Percentiles rank a stretch among this genome's conserved stretches.
These are phyloP conservation scores for Apis cerana DNA, from an alignment of 1,140 invertebrate species.

Conservation along the genomic window DNA sequence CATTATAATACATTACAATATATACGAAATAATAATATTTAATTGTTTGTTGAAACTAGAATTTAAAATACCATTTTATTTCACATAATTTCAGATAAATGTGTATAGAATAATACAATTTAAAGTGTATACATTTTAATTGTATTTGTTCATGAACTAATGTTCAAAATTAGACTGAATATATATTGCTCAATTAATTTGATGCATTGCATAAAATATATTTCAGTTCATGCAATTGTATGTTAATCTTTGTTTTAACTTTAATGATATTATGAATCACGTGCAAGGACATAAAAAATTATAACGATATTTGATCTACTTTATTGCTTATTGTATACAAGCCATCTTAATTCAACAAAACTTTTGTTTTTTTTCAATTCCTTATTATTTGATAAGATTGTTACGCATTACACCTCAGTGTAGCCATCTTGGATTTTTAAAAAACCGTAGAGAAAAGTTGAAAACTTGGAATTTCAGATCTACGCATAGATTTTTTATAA, in stretches of 20 bases:
- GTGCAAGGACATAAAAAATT: not conserved
- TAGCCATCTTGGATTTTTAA: too few species aligned
- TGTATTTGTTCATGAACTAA: not conserved
- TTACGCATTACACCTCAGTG: not conserved
- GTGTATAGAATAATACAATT: not conserved
- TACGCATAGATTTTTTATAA: too few species aligned
- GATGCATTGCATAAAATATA: slow-evolving; percentile 2
- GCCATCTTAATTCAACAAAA: not conserved
- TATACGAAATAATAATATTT: not conserved
- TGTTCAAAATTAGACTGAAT: slow-evolving; percentile 1
- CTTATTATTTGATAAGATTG: not conserved
- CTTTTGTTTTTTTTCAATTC: not conserved
- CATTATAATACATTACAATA: too few species aligned
- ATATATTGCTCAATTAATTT: slow-evolving; percentile 22
- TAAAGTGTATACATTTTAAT: not conserved
- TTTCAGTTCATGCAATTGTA: not conserved
- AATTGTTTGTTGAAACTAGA: not conserved
- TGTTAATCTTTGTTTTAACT: not conserved
- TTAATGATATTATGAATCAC: not conserved
- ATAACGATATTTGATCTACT: not conserved
- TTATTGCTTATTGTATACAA: not conserved
- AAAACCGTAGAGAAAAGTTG: too few species aligned
- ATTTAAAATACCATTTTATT: slow-evolving; percentile 15
- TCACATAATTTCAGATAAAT: not conserved
- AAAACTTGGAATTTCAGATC: too few species aligned